A percentile compares a stretch with the other conserved stretches of the same genome.
These are phyloP conservation scores for Drosophila longiperda DNA, from an alignment of 2,888 invertebrate genomes.

Conservation along the genomic window DNA sequence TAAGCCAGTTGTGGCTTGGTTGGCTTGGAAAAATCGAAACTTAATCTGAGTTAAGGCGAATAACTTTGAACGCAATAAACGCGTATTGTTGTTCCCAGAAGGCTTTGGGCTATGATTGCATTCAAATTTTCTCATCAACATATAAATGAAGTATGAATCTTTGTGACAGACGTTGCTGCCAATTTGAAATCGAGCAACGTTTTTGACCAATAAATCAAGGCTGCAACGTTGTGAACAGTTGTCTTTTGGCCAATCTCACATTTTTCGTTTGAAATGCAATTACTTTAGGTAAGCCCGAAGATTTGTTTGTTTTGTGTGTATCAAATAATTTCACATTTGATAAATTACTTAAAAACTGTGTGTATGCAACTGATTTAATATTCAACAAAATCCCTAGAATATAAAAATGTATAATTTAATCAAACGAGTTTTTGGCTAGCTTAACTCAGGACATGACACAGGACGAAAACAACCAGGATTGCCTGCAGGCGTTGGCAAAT, in stretches of 20 bases:
- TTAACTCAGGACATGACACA: conserved; percentile 6
- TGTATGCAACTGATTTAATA: conserved; percentile 42
- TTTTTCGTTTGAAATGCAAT: conserved; percentile 66
- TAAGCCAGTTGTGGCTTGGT: conserved; percentile 12
- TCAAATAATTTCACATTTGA: conserved; percentile 38
- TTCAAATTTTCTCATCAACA: conserved; percentile 80
- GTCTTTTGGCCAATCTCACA: conserved; percentile 6
- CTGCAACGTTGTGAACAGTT: conserved; percentile 6
- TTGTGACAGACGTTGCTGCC: conserved; percentile 32
- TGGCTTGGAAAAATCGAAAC: conserved; percentile 9
- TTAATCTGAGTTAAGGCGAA: conserved; percentile 21
- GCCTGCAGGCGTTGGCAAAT: conserved; percentile 69
- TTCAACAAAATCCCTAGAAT: conserved; percentile 40
- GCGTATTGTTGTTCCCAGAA: conserved; percentile 52
- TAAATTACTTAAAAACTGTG: conserved; percentile 47
- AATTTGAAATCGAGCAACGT: conserved; percentile 28
- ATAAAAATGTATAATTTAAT: conserved; percentile 71
- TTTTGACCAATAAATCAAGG: conserved; percentile 28
- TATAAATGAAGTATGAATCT: conserved; percentile 69
- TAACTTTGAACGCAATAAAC: conserved; percentile 28
- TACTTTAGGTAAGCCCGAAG: conserved; percentile 62
- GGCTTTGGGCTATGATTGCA: conserved; percentile 70
- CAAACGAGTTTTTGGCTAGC: conserved; percentile 46
- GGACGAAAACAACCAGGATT: conserved; percentile 47
- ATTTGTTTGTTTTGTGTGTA: conserved; percentile 37